A percentile compares a stretch with the other conserved stretches of the same genome.
phyloP scores from a whole-genome alignment of 37 sponge, comb jelly and placozoan genomes.

The Ianthella basta region DNA sequence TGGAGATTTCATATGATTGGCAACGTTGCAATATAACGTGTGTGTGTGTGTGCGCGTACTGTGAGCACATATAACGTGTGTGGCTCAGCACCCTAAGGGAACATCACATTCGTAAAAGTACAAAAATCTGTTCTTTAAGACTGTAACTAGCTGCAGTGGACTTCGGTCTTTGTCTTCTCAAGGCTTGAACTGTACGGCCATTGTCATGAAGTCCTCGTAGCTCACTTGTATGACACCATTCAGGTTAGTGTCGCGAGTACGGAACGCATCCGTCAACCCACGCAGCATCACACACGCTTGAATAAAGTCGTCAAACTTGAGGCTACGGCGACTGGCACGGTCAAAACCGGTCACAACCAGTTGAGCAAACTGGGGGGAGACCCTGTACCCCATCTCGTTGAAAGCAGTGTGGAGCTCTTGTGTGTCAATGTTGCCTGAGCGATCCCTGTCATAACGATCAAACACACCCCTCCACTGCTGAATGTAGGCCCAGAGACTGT shows the following conservation, averaged over 20 bases:
- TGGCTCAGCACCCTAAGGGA: too few relatives aligned
- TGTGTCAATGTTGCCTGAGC: conserved; percentile 80
- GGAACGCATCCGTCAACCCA: conserved; percentile 78
- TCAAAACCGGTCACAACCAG: conserved; percentile 72
- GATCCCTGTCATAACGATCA: conserved; percentile 78
- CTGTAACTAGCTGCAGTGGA: too few relatives aligned
- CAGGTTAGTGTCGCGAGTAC: conserved; percentile 66
- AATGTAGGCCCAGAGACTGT: conserved; percentile 74
- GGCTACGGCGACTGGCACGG: conserved; percentile 21
- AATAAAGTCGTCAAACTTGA: conserved; percentile 89
- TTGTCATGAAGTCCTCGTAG: conserved; percentile 91
- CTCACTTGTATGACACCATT: conserved; percentile 69
- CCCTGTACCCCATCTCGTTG: conserved; percentile 84
- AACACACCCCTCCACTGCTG: conserved; percentile 82
- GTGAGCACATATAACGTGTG: too few relatives aligned
- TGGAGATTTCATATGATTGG: too few relatives aligned
- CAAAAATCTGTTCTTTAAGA: too few relatives aligned
- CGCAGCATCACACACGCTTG: conserved; percentile 84
- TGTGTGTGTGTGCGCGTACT: too few relatives aligned
- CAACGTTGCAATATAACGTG: too few relatives aligned
- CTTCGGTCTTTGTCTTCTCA: conserved; percentile 7
- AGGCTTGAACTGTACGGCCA: conserved; percentile 84
- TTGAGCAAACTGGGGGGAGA: conserved; percentile 59
- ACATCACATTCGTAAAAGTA: too few relatives aligned
- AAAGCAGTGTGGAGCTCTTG: conserved; percentile 79